Evolutionary conservation across 2,113 vertebrate species (phyloP), one percentile per base, ranked within the genome.

Genomic region (Poeciliopsis prolifica): DNA sequence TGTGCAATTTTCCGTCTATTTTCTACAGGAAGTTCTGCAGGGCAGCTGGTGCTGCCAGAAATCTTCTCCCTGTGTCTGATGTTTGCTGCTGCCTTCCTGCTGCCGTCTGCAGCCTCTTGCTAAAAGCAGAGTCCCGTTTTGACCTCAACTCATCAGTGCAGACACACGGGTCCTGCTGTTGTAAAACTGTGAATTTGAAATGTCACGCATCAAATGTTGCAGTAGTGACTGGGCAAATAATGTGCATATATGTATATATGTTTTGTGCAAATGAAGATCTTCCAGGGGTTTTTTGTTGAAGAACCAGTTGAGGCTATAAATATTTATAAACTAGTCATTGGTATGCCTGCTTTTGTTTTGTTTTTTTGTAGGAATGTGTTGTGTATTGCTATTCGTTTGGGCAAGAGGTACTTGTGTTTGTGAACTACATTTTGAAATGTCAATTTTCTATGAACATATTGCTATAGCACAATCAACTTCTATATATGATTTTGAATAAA

Each of bases 31-130:
- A 77, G 0, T 29, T 24, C 31, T 68, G 74, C 62, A 8, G 82
- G 79, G 61, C 6, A 8, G 30, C 68, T n/a, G 17, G 12, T 86
- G 62, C 31, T 31, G 1, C 76, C 86, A 31, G 64, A 68, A 77
- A 63, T 31, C 68, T 51, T 82, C 44, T 76, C 90, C 11, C 58
- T 87, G 2, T 44, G n/a, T 26, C 31, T 89, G 61, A 78, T 79
- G 75, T 66, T 85, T 28, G 70, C 63, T 64, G 78, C 64, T 0
- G n/a, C 68, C 67, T 75, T 30, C 37, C 65, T 91, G 65, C 82
- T 91, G 62, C 51, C 83, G 5, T 61, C 62, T 5, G 22, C 68
- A 24, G 7, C 19, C 31, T 40, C 12, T 24, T 68, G 15, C 24
- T 87, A 81, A 0, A 48, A 17, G 62, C 17, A 3, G 26, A 62